Evolutionary conservation across 2,113 vertebrate species (phyloP).

Genomic region (Thamnaconus septentrionalis): DNA sequence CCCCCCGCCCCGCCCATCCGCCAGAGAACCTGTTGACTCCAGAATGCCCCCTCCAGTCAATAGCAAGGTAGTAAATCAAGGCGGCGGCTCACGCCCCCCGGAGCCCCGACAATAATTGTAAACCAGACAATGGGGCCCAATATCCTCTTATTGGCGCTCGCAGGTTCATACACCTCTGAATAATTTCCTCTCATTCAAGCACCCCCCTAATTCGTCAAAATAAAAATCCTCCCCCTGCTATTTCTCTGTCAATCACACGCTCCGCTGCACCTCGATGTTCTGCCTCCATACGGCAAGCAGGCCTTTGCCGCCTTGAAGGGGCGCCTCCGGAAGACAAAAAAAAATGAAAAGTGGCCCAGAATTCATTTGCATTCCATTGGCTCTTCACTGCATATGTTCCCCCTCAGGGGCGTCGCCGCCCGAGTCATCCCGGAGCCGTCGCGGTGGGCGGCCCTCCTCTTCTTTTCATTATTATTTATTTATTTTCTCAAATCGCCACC

Average conservation of each 20-base stretch:
- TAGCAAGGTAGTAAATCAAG: conserved; percentile 54
- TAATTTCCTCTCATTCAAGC: conserved; percentile 67
- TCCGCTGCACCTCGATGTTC: conserved; percentile 61
- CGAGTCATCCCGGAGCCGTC: conserved; percentile 27
- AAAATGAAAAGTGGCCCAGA: conserved; percentile 18
- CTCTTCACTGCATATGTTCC: conserved; percentile 34
- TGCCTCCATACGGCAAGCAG: conserved; percentile 66
- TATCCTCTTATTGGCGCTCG: conserved; percentile 40
- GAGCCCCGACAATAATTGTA: conserved; percentile 60
- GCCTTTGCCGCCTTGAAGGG: conserved; percentile 53
- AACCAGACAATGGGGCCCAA: conserved; percentile 58
- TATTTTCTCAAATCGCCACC: no score
- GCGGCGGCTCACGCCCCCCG: conserved; percentile 24
- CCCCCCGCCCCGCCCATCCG: conserved; percentile 12
- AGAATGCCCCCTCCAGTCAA: conserved; percentile 30
- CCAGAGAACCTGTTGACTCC: conserved; percentile 32
- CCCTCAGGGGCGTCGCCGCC: conserved; percentile 31
- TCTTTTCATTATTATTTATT: conserved; percentile 35
- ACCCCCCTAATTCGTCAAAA: conserved; percentile 63
- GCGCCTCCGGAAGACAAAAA: conserved; percentile 63
- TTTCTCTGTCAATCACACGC: conserved; percentile 60
- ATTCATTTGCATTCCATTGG: conserved; percentile 69
- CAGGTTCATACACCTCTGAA: conserved; percentile 71
- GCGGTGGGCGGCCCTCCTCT: conserved; percentile 8
- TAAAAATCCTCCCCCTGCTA: conserved; percentile 57